Percentiles rank a stretch among this genome's conserved stretches.
These are phyloP conservation scores for Ashinkailepas kermadecensis DNA, from an alignment of 2,888 invertebrate species.

Conservation along the genomic window DNA sequence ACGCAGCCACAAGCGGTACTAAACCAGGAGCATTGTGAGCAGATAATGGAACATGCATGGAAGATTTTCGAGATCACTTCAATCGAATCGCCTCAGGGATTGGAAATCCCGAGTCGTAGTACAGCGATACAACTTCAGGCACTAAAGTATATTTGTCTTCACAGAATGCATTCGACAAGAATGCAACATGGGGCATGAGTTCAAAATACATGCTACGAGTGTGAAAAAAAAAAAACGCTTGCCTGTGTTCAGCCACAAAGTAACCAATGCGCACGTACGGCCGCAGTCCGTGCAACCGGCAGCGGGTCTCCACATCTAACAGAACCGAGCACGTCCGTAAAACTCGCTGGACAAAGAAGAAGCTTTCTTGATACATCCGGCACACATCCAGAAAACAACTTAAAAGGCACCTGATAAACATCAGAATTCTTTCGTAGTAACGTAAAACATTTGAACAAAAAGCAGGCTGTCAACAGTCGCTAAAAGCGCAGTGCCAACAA, in stretches of 20 bases:
- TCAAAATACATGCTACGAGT: not conserved
- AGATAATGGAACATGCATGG: too few relatives aligned
- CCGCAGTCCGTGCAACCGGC: not conserved
- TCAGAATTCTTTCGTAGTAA: too few relatives aligned
- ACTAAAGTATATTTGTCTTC: conserved; percentile 7
- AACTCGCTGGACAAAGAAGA: too few relatives aligned
- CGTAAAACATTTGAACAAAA: conserved; percentile 7
- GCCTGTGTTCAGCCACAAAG: not conserved
- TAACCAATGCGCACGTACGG: not conserved
- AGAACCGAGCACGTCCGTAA: too few relatives aligned
- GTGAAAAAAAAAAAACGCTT: not conserved
- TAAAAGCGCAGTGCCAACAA: not conserved
- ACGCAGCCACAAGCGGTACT: too few relatives aligned
- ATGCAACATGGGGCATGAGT: not conserved
- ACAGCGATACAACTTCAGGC: not conserved
- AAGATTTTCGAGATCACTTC: too few relatives aligned
- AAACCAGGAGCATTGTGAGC: too few relatives aligned
- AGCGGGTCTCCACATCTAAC: not conserved
- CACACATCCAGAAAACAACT: not conserved
- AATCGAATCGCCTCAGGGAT: too few relatives aligned
- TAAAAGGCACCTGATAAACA: not conserved
- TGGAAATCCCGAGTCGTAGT: too few relatives aligned
- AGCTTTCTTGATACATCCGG: too few relatives aligned
- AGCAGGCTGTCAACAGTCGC: not conserved
- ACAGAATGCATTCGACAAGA: not conserved